Evolutionary conservation across 2,888 invertebrate genomes (phyloP), one percentile per base, ranked within the genome.

Genomic region (Microplitis manilae): DNA sequence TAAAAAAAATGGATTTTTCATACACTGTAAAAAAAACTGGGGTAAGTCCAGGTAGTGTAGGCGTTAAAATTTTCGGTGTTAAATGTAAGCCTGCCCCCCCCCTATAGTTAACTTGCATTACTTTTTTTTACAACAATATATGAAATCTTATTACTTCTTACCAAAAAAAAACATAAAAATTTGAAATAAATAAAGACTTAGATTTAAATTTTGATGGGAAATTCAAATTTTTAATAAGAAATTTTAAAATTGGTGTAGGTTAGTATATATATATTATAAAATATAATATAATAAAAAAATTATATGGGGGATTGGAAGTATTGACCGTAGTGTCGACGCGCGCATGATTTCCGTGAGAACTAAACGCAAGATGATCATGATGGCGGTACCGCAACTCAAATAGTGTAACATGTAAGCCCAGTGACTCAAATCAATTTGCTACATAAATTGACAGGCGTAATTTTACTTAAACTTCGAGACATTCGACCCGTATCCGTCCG

Each of bases 291-390:
- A 39, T 68, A 68, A 41, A 15, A 40, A 40, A 41, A 13, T 41
- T 68, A 2, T 17, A 17, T 15, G 5, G 62, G 62, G 76, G 73
- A 73, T 72, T 76, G 68, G 61, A 30, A 73, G 65, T 78, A 78
- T 78, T 73, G 78, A 78, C 78, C 78, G 59, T 38, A 60, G 59
- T 50, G 62, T 41, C 69, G 78, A 69, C 73, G 76, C 76, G 78
- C 76, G 78, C 78, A 76, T 75, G 59, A 40, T 17, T 30, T 38
- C n/a, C 50, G 61, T 41, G 8, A 59, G 72, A 69, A 38, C 68
- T 50, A 2, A 50, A 50, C 70, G n/a, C 39, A 59, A 61, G 65
- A 65, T 20, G 59, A 76, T 78, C 59, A 78, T 78, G 73, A 73
- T 76, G 78, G 73, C 76, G 69, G 72, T 77, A 75, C 71, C 79